These are phyloP conservation scores for Emydura subglobosa DNA, from an alignment of 2,113 vertebrate species.

Conservation along the genomic window DNA sequence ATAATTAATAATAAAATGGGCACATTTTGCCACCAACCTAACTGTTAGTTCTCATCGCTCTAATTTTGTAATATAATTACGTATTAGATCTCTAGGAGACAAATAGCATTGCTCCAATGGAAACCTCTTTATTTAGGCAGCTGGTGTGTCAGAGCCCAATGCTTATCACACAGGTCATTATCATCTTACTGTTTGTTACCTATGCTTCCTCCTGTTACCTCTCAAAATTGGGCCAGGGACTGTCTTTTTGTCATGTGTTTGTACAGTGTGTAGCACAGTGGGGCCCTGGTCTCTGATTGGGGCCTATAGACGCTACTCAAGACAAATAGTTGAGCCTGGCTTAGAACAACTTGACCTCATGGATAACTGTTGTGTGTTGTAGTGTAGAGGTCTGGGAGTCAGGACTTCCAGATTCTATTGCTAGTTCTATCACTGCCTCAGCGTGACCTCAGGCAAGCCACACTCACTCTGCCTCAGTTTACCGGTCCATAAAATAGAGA, in stretches of 20 bases:
- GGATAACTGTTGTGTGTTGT: background rate
- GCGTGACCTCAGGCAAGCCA: background rate
- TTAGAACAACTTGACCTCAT: background rate
- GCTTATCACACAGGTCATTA: background rate
- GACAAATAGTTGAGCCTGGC: background rate
- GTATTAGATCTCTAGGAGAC: background rate
- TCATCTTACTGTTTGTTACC: background rate
- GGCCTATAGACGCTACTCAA: background rate
- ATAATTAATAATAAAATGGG: background rate
- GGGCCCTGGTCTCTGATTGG: background rate
- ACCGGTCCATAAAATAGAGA: background rate
- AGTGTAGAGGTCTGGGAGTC: background rate
- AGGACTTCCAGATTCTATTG: background rate
- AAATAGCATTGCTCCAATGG: background rate
- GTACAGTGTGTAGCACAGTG: background rate
- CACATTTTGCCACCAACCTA: background rate
- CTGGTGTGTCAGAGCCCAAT: rapidly evolving
- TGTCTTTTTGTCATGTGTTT: background rate
- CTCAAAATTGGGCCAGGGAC: background rate
- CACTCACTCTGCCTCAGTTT: background rate
- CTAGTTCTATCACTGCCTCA: background rate
- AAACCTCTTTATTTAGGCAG: background rate
- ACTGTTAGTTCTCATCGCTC: background rate
- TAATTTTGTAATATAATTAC: background rate
- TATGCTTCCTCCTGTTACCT: background rate